phyloP scores from a whole-genome alignment of 2,113 vertebrate genomes.

The Arvicanthis niloticus region DNA sequence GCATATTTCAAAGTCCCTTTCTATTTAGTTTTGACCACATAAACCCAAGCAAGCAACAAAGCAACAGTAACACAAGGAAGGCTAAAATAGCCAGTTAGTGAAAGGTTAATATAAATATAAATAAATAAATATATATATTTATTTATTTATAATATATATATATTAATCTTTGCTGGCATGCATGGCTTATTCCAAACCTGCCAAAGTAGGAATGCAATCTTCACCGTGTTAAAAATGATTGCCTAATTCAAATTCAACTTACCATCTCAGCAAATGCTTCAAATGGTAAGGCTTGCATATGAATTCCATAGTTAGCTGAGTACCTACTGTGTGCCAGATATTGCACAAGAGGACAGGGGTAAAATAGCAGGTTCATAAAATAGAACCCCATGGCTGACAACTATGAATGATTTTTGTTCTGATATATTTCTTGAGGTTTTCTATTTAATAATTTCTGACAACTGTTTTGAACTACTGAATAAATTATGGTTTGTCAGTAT shows the following conservation, averaged over 20 bases:
- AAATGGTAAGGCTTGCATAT: not conserved
- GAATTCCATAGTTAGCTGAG: slow-evolving; percentile 33
- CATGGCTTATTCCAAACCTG: not conserved
- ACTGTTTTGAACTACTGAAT: slow-evolving; percentile 14
- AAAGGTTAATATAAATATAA: too few relatives aligned
- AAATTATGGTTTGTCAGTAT: slow-evolving; percentile 27
- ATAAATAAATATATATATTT: too few relatives aligned
- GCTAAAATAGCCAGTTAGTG: slow-evolving; percentile 40
- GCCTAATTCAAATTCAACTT: not conserved
- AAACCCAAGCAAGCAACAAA: slow-evolving; percentile 58
- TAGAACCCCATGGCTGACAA: not conserved
- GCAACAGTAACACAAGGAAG: slow-evolving; percentile 41
- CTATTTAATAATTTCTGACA: slow-evolving; percentile 31
- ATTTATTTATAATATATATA: too few relatives aligned
- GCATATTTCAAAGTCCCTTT: not conserved
- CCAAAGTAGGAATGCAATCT: not conserved
- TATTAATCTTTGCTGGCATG: not conserved
- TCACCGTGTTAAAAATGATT: not conserved
- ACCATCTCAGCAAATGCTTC: not conserved
- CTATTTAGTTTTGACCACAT: slow-evolving; percentile 16
- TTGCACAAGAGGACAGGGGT: not conserved
- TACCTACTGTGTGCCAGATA: not conserved
- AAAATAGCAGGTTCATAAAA: not conserved
- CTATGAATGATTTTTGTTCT: not conserved
- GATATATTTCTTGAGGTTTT: not conserved